Conservation (phyloP, 1,140 invertebrate genomes). For the Drosophila paulistorum region DNA sequence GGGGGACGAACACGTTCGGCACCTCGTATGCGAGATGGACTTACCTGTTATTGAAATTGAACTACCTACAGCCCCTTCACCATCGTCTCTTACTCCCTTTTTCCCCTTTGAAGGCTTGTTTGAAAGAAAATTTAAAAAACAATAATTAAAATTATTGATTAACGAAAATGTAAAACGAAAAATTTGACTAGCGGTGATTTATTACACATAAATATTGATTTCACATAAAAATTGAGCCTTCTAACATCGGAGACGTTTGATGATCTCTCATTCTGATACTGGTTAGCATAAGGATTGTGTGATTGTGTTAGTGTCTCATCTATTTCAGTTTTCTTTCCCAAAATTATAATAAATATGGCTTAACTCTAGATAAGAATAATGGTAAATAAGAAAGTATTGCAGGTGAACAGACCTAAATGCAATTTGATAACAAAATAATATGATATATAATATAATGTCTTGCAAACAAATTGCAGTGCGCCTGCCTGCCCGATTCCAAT, state of each 20-base stretch:
- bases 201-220: conserved; percentile 52
- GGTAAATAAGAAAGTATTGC: conserved; percentile 60
- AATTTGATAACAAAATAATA: conserved; percentile 63
- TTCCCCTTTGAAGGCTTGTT: background rate
- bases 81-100: background rate
- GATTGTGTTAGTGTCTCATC: conserved; percentile 58
- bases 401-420: conserved; percentile 70
- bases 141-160: background rate
- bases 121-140: background rate
- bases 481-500: conserved; percentile 31
- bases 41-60: background rate
- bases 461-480: conserved; percentile 52
- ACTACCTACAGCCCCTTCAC: background rate
- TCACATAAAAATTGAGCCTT: conserved; percentile 60
- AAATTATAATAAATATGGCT: conserved; percentile 71
- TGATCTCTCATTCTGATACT: conserved; percentile 36
- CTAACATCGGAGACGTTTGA: conserved; percentile 28
- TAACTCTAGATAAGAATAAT: conserved; percentile 65
- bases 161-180: background rate
- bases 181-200: conserved; percentile 55
- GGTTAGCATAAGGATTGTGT: conserved; percentile 34
- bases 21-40: too few relatives aligned
- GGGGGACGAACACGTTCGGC: too few relatives aligned
- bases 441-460: conserved; percentile 47
- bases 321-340: conserved; percentile 33